Evolutionary conservation across 2,888 invertebrate species (phyloP).

Genomic region (Nyleta sp.): DNA sequence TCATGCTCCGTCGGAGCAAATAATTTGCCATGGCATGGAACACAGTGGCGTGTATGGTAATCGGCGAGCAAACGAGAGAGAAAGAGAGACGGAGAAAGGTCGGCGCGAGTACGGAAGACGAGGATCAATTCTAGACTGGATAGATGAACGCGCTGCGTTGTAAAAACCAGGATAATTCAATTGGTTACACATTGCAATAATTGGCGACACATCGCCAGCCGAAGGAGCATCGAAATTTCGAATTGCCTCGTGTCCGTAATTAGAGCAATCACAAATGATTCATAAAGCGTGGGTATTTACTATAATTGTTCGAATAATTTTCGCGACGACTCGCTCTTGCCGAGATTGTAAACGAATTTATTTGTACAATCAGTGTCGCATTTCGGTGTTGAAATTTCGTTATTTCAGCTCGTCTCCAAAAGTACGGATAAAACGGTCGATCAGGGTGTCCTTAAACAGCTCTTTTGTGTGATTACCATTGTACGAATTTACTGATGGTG

Average conservation of each 20-base stretch:
- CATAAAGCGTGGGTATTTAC: background rate
- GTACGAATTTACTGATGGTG: constrained; percentile 58
- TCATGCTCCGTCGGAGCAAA: constrained; percentile 82
- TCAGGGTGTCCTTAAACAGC: constrained; percentile 39
- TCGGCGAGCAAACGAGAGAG: constrained; percentile 64
- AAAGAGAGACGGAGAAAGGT: constrained; percentile 62
- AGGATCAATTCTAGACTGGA: constrained; percentile 57
- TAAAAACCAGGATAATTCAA: constrained; percentile 77
- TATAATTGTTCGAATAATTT: background rate
- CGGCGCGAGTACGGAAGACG: constrained; percentile 65
- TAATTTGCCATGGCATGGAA: constrained; percentile 79
- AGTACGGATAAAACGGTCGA: constrained; percentile 28
- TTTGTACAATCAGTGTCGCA: background rate
- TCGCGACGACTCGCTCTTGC: background rate
- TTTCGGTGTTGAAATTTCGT: constrained; percentile 15
- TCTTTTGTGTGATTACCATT: constrained; percentile 60
- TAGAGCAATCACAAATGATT: constrained; percentile 5
- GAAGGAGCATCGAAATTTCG: constrained; percentile 28
- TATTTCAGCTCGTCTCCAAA: constrained; percentile 24
- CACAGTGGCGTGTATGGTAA: constrained; percentile 69
- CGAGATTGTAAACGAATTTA: background rate
- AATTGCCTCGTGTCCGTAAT: background rate
- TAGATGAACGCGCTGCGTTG: constrained; percentile 74
- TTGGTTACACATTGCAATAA: constrained; percentile 75
- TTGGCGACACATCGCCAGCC: constrained; percentile 68